These are phyloP conservation scores for Plebejus anna DNA, from an alignment of 2,888 invertebrate genomes.

Conservation along the genomic window DNA sequence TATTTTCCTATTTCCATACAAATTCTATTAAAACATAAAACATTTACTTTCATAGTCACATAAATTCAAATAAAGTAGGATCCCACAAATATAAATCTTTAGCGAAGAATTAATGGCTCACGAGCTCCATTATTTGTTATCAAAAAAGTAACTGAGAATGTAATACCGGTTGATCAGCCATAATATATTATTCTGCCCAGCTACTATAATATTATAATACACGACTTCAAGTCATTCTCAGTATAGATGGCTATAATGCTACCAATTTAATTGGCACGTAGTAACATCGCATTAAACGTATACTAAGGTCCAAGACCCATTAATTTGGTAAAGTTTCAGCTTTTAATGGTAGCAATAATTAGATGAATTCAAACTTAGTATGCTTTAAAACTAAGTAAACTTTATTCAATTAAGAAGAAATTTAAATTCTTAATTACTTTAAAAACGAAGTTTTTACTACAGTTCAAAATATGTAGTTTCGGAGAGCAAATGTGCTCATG, in stretches of 20 bases:
- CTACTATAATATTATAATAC: too few species aligned
- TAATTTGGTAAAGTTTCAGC: too few species aligned
- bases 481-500: neutral
- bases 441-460: constrained; percentile 9
- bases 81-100: constrained; percentile 16
- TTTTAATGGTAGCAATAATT: too few species aligned
- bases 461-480: neutral
- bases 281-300: too few species aligned
- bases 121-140: neutral
- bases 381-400: neutral
- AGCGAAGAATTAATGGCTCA: neutral
- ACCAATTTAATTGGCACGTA: too few species aligned
- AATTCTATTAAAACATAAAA: constrained; percentile 1
- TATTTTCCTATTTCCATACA: neutral
- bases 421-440: neutral
- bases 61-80: constrained; percentile 10
- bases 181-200: neutral
- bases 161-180: neutral
- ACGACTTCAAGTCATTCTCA: too few species aligned
- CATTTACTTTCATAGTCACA: neutral
- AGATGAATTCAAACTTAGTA: too few species aligned
- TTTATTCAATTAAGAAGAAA: neutral
- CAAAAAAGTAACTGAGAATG: neutral
- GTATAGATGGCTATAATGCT: too few species aligned
- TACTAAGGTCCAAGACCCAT: too few species aligned